phyloP scores from a whole-genome alignment of 2,888 invertebrate genomes.

The Drosophila nigritarsus region DNA sequence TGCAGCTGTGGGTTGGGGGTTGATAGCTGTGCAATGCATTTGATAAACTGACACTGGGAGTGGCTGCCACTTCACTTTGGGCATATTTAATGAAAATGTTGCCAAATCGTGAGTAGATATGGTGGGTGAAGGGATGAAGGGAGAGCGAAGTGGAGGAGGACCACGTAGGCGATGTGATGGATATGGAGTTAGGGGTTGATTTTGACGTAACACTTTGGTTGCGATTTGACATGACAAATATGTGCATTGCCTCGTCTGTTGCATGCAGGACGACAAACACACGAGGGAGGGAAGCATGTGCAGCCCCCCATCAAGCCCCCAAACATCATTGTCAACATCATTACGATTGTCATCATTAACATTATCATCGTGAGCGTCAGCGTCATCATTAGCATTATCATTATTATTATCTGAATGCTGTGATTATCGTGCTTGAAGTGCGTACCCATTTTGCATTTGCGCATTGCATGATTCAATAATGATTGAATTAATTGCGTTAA shows the following conservation, averaged over 20 bases:
- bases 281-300: constrained; percentile 13
- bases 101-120: constrained; percentile 52
- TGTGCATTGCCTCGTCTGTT: constrained; percentile 64
- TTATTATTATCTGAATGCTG: constrained; percentile 55
- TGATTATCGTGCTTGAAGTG: constrained; percentile 70
- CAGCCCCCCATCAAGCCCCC: constrained; percentile 17
- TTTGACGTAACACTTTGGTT: constrained; percentile 82
- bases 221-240: constrained; percentile 81
- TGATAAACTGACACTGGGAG: constrained; percentile 78
- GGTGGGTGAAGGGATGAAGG: background rate
- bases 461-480: constrained; percentile 84
- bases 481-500: constrained; percentile 85
- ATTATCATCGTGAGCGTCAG: constrained; percentile 14
- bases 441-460: constrained; percentile 73
- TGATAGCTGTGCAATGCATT: constrained; percentile 61
- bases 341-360: constrained; percentile 18
- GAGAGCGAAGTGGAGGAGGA: background rate
- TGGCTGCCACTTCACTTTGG: constrained; percentile 82
- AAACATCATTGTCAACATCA: constrained; percentile 25
- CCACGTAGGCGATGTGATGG: background rate
- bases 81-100: constrained; percentile 83
- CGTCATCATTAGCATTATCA: constrained; percentile 42
- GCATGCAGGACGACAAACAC: constrained; percentile 60
- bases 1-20: too few relatives aligned
- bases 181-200: constrained; percentile 52